phyloP scores from a whole-genome alignment of 2,888 invertebrate genomes.

The Amblyjoppa fuscipennis region DNA sequence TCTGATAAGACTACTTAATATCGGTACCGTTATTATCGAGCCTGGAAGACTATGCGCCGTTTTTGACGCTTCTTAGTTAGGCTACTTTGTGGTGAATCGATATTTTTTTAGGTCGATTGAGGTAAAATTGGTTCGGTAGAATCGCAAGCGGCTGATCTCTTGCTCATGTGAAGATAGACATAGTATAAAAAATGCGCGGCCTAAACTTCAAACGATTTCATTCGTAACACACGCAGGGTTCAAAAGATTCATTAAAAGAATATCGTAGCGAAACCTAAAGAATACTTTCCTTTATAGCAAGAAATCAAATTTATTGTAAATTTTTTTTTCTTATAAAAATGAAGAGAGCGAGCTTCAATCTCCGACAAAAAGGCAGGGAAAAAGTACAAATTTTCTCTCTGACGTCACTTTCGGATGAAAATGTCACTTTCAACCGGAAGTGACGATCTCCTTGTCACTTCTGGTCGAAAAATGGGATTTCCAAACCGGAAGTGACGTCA shows the following conservation, averaged over 20 bases:
- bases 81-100: neutral
- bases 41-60: neutral
- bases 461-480: too few species aligned
- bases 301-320: neutral
- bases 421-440: neutral
- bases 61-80: neutral
- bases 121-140: neutral
- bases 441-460: too few species aligned
- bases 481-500: too few species aligned
- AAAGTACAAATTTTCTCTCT: neutral
- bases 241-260: neutral
- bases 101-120: neutral
- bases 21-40: neutral
- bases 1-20: neutral
- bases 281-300: neutral
- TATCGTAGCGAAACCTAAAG: neutral
- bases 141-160: neutral
- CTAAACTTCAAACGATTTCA: neutral
- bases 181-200: too few species aligned
- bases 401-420: neutral
- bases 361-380: neutral
- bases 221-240: neutral
- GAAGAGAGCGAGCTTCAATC: neutral
- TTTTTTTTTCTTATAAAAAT: neutral
- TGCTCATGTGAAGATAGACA: too few species aligned